Evolutionary conservation across 2,797 vertebrate genomes (phyloP), one percentile per base, ranked within the genome.

Genomic region (Cottoperca gobio): DNA sequence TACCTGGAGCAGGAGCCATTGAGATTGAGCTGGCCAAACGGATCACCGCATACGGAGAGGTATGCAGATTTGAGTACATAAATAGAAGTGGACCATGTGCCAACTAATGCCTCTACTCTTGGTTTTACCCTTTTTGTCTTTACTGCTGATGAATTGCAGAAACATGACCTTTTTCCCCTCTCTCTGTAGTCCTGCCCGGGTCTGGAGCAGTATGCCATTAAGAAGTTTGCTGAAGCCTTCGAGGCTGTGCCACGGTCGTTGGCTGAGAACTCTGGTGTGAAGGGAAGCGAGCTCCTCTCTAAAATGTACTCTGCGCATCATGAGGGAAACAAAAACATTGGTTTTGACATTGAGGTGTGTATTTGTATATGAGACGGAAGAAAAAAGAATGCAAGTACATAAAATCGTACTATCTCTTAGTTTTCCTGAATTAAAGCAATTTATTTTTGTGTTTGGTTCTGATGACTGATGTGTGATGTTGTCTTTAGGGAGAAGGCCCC

Each of bases 231-330:
- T 0, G 98, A 99, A 65, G 97, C 98, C 2, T 98, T 99, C 40
- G 98, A 99, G 94, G 90, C 88, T 0, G 76, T 99, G 73, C 98
- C 98, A 3, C 96, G 97, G 14, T 96, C 98, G 2, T 88, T 99
- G 82, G 97, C 98, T n/a, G 98, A 98, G 90, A 99, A 99, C 86
- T 97, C 97, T 4, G 98, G 98, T 0, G 94, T 99, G 72, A 99
- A 96, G 81, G 97, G 95, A 13, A 99, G 96, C 60, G 98, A 99
- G 87, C 94, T 99, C 39, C 96, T 99, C 85, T 99, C 98, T 58
- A 99, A 99, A 78, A 88, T 99, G 50, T 99, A 99, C 70, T 95
- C 98, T 0, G 93, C 95, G 0, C 98, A 99, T 91, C 98, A 99
- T 35, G 97, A 99, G 90, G 98, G 97, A 72, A 97, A 96, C 90